Percentiles rank a stretch among this genome's conserved stretches.
Evolutionary conservation across 1,140 invertebrate species (phyloP).

Genomic region (Drosophila tani): DNA sequence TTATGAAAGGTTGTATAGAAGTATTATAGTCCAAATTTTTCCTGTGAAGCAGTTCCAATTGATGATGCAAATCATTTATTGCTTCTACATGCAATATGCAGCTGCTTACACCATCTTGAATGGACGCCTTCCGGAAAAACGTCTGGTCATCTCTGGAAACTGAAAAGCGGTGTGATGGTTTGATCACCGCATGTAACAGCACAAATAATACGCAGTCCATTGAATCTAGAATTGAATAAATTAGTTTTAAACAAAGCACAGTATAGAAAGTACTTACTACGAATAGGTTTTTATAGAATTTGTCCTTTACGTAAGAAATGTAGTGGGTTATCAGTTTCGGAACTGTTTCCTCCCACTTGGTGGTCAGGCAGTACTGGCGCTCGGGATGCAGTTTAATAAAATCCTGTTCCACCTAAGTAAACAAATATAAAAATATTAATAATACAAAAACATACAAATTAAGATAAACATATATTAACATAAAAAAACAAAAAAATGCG

Average conservation of each 20-base stretch:
- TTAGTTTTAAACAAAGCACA: no score
- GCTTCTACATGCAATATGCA: not conserved
- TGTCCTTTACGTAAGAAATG: no score
- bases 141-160: not conserved
- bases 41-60: no score
- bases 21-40: no score
- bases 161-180: not conserved
- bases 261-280: no score
- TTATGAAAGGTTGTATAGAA: constrained; percentile 5
- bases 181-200: no score
- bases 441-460: not conserved
- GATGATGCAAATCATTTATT: no score
- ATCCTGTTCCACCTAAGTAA: not conserved
- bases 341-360: not conserved
- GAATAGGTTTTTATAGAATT: no score
- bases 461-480: not conserved
- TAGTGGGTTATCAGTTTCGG: no score
- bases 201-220: not conserved
- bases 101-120: not conserved
- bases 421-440: not conserved
- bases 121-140: not conserved
- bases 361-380: not conserved
- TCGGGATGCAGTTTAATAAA: not conserved
- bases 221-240: not conserved
- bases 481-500: not conserved